Conservation (phyloP, 2,113 vertebrate species). For the Lutjanus erythropterus region DNA sequence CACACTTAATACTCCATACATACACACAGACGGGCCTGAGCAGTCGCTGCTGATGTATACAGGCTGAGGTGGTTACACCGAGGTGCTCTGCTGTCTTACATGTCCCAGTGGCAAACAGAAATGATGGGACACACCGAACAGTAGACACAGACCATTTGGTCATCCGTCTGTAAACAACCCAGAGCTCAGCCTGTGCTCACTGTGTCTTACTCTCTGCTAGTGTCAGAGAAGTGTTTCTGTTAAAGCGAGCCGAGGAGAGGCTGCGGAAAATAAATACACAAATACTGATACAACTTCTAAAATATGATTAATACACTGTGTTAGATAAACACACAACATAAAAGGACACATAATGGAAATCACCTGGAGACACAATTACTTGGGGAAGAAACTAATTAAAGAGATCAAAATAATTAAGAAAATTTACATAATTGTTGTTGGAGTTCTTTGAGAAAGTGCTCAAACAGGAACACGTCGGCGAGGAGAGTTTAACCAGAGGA, state of each 20-base stretch:
- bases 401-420: slow-evolving; percentile 57
- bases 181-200: slow-evolving; percentile 4
- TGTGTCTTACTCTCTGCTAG: not conserved
- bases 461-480: not conserved
- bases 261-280: not conserved
- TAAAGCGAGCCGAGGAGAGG: slow-evolving; percentile 4
- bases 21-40: slow-evolving; percentile 18
- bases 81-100: slow-evolving; percentile 17
- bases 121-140: slow-evolving; percentile 29
- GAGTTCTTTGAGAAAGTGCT: slow-evolving; percentile 27
- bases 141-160: slow-evolving; percentile 23
- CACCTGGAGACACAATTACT: slow-evolving; percentile 53
- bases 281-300: not conserved
- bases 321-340: slow-evolving; percentile 44
- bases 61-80: slow-evolving; percentile 5
- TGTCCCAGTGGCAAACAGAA: slow-evolving; percentile 27
- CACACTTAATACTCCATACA: slow-evolving; percentile 36
- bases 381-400: slow-evolving; percentile 52
- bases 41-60: slow-evolving; percentile 5
- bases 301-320: slow-evolving; percentile 11
- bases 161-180: slow-evolving; percentile 31
- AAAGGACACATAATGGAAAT: slow-evolving; percentile 47
- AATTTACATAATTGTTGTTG: slow-evolving; percentile 46
- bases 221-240: slow-evolving; percentile 19
- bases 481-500: not conserved